A percentile compares a stretch with the other conserved stretches of the same genome.
phyloP scores from a whole-genome alignment of 1,140 invertebrate species.

The Halyomorpha halys region DNA sequence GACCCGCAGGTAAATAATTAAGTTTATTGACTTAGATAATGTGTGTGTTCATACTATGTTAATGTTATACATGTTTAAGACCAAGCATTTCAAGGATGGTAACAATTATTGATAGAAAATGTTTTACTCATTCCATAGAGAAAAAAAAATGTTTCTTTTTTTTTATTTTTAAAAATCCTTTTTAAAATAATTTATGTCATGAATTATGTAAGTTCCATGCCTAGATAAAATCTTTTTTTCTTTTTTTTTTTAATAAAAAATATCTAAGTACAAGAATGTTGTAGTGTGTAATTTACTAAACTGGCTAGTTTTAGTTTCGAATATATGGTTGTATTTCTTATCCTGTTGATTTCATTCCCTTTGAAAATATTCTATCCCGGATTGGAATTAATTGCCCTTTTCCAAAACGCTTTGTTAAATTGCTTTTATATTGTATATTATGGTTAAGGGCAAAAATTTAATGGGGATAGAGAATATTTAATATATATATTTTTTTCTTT shows the following conservation, averaged over 20 bases:
- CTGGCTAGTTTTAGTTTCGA: slow-evolving; percentile 23
- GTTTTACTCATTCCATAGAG: slow-evolving; percentile 27
- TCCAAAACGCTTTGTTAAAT: slow-evolving; percentile 20
- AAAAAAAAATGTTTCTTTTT: neutral
- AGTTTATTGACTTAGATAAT: slow-evolving; percentile 25
- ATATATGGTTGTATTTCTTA: slow-evolving; percentile 25
- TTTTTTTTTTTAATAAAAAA: slow-evolving; percentile 21
- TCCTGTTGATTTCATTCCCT: slow-evolving; percentile 8
- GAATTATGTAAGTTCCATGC: slow-evolving; percentile 19
- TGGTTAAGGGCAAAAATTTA: slow-evolving; percentile 3
- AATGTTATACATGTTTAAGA: slow-evolving; percentile 21
- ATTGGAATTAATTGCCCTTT: slow-evolving; percentile 7
- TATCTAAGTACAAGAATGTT: slow-evolving; percentile 25
- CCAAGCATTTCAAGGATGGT: slow-evolving; percentile 19
- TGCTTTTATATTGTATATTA: slow-evolving; percentile 18
- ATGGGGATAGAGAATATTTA: neutral
- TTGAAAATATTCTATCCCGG: neutral
- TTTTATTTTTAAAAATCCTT: slow-evolving; percentile 13
- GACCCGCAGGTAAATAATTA: neutral
- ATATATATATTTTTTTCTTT: too few relatives aligned
- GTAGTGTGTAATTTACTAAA: slow-evolving; percentile 22
- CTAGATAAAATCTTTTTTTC: slow-evolving; percentile 9
- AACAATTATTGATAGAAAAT: slow-evolving; percentile 18
- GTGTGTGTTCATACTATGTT: slow-evolving; percentile 28
- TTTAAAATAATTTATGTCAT: slow-evolving; percentile 14